These are phyloP conservation scores for Porites evermanni DNA, from an alignment of 92 coral and sea anemone species.

Conservation along the genomic window DNA sequence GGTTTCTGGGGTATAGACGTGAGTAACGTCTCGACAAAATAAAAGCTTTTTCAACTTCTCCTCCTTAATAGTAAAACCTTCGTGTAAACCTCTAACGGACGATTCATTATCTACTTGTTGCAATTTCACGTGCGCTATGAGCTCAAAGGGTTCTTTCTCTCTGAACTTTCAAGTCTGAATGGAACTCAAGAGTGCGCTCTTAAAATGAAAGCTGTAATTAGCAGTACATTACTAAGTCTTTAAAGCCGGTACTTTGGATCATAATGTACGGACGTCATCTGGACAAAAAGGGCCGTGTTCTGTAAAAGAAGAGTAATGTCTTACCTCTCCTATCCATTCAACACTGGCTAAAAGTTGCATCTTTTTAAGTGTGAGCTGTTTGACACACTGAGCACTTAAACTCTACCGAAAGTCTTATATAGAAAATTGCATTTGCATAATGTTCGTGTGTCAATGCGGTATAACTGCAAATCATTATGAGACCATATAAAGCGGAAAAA, in stretches of 20 bases:
- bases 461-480: neutral
- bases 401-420: neutral
- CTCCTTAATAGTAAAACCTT: too few species aligned
- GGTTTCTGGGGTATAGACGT: neutral
- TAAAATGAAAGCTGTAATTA: neutral
- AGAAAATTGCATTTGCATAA: constrained; percentile 35
- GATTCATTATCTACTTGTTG: too few species aligned
- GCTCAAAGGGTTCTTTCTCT: neutral
- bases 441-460: constrained; percentile 18
- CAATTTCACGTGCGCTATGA: neutral
- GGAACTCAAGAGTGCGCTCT: neutral
- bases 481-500: neutral
- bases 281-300: neutral
- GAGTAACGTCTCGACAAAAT: too few species aligned
- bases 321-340: constrained; percentile 16
- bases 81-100: too few species aligned
- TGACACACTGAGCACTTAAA: constrained; percentile 10
- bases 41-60: too few species aligned
- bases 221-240: neutral
- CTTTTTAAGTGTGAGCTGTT: constrained; percentile 8
- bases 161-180: neutral
- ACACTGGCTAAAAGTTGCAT: constrained; percentile 31
- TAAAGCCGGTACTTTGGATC: neutral
- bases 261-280: too few species aligned
- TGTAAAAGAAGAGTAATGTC: neutral